Conservation (phyloP, 2,888 invertebrate species). For the Herminia tarsipennalis region DNA sequence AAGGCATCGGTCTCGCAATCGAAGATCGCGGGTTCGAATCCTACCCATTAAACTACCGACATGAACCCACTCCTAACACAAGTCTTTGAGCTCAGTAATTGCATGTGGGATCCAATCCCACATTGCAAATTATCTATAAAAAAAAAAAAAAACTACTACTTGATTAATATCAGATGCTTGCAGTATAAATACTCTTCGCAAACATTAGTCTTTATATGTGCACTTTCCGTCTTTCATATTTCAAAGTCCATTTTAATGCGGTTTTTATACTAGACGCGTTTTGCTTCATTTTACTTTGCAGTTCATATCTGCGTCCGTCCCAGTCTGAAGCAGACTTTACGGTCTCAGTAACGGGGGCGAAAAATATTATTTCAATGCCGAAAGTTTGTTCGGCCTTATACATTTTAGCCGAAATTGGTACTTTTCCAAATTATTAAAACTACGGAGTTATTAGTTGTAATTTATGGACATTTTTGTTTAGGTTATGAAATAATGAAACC, state of each 20-base stretch:
- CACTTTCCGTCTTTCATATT: constrained; percentile 1
- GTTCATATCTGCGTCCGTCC: too few relatives aligned
- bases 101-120: too few relatives aligned
- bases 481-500: constrained; percentile 15
- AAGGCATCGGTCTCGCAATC: too few relatives aligned
- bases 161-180: not conserved
- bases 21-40: too few relatives aligned
- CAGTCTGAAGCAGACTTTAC: not conserved
- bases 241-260: not conserved
- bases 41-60: too few relatives aligned
- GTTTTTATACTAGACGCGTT: not conserved
- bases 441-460: constrained; percentile 21
- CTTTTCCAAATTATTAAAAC: constrained; percentile 34
- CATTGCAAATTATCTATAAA: too few relatives aligned
- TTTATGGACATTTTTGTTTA: constrained; percentile 19
- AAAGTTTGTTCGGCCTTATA: constrained; percentile 22
- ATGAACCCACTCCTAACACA: too few relatives aligned
- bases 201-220: not conserved
- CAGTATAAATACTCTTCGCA: not conserved
- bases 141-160: not conserved
- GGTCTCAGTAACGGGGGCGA: not conserved
- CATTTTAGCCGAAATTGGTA: constrained; percentile 30
- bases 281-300: too few relatives aligned
- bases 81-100: too few relatives aligned
- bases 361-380: constrained; percentile 30